Evolutionary conservation across 2,113 vertebrate genomes (phyloP).

Genomic region (Dolichallabes microphthalmus): DNA sequence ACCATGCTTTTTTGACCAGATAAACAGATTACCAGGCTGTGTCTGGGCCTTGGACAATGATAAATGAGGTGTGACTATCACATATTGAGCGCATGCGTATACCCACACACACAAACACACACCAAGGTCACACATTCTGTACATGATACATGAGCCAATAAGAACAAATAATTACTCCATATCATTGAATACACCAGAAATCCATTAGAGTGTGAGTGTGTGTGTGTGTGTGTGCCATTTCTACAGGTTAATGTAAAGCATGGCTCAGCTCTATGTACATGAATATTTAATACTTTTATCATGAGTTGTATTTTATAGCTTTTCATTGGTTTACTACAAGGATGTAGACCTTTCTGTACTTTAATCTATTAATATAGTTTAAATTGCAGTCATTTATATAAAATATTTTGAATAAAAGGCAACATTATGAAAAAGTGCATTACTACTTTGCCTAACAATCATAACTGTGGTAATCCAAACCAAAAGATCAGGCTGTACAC

Average conservation of each 20-base stretch:
- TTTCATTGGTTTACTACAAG: not conserved
- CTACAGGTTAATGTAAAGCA: conserved; percentile 10
- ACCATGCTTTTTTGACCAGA: conserved; percentile 58
- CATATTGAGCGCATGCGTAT: conserved; percentile 43
- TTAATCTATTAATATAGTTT: not conserved
- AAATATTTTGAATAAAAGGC: not conserved
- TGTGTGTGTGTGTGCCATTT: not conserved
- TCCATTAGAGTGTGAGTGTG: not conserved
- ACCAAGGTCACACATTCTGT: conserved; percentile 63
- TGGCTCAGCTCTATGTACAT: not conserved
- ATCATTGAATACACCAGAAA: conserved; percentile 21
- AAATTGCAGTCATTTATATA: not conserved
- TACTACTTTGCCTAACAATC: not conserved
- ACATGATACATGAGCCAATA: conserved; percentile 43
- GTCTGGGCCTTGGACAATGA: conserved; percentile 68
- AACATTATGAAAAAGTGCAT: not conserved
- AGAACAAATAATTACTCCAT: conserved; percentile 30
- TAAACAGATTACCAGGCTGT: conserved; percentile 70
- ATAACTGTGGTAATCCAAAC: not conserved
- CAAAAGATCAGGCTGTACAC: too few species aligned
- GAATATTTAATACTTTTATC: not conserved
- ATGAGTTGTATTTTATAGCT: not conserved
- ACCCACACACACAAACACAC: conserved; percentile 59
- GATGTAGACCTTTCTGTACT: not conserved
- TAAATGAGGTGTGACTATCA: conserved; percentile 66